Evolutionary conservation across 1,140 invertebrate genomes (phyloP).

Genomic region (Charaxes varanes): DNA sequence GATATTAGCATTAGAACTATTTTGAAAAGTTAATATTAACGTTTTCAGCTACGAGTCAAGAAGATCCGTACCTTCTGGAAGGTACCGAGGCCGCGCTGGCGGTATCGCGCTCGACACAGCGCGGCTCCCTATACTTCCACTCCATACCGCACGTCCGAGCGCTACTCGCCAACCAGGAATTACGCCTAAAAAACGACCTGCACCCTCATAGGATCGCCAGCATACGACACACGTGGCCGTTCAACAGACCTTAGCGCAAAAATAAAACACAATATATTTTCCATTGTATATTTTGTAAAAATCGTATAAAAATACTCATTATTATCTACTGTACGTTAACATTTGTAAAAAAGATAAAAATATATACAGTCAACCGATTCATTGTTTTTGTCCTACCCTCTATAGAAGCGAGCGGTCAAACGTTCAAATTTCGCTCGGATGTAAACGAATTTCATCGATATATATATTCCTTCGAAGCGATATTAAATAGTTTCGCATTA

Average conservation of each 20-base stretch:
- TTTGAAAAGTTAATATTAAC: no score
- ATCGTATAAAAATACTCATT: constrained; percentile 15
- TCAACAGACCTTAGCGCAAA: constrained; percentile 57
- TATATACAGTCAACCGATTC: no score
- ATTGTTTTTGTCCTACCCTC: no score
- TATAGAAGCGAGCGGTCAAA: no score
- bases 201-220: constrained; percentile 75
- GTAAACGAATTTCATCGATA: no score
- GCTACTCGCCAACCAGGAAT: constrained; percentile 75
- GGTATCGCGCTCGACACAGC: constrained; percentile 64
- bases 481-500: no score
- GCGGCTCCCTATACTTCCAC: constrained; percentile 76
- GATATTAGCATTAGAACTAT: no score
- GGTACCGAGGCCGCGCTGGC: constrained; percentile 72
- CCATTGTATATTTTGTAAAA: constrained; percentile 10
- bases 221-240: constrained; percentile 75
- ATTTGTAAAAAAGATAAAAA: constrained; percentile 18
- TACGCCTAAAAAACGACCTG: constrained; percentile 75
- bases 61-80: constrained; percentile 73
- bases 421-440: no score
- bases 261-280: constrained; percentile 9
- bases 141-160: constrained; percentile 78
- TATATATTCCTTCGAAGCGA: no score
- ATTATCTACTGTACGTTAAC: constrained; percentile 13
- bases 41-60: no score